A percentile compares a stretch with the other conserved stretches of the same genome.
Conservation (phyloP, 2,888 invertebrate genomes). For the Ochropleura plecta region DNA sequence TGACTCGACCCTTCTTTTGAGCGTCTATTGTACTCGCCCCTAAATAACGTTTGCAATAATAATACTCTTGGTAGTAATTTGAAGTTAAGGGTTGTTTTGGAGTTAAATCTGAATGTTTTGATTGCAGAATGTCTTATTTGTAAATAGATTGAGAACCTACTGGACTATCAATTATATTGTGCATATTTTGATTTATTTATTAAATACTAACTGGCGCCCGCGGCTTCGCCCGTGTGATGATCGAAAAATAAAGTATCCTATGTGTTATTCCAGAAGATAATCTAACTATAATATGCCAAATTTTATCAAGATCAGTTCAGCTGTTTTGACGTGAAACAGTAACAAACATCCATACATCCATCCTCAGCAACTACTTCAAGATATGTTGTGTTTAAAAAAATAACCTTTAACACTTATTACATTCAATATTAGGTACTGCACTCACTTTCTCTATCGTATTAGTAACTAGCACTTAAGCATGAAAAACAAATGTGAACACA, state of each 20-base stretch:
- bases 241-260: neutral
- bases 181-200: neutral
- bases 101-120: slow-evolving; percentile 8
- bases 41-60: slow-evolving; percentile 40
- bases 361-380: neutral
- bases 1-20: slow-evolving; percentile 47
- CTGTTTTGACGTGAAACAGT: too few relatives aligned
- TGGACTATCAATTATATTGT: neutral
- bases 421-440: too few relatives aligned
- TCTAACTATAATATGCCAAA: too few relatives aligned
- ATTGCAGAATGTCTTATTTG: slow-evolving; percentile 14
- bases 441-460: neutral
- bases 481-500: neutral
- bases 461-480: slow-evolving; percentile 2
- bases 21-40: slow-evolving; percentile 46
- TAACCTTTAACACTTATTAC: neutral
- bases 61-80: slow-evolving; percentile 38
- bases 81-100: slow-evolving; percentile 27
- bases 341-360: too few relatives aligned
- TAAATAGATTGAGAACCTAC: neutral
- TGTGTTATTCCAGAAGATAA: too few relatives aligned
- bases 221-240: too few relatives aligned
- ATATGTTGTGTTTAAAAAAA: neutral
- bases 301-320: too few relatives aligned
- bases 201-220: too few relatives aligned